Evolutionary conservation across 2,113 vertebrate genomes (phyloP).

Genomic region (Xiphias gladius): DNA sequence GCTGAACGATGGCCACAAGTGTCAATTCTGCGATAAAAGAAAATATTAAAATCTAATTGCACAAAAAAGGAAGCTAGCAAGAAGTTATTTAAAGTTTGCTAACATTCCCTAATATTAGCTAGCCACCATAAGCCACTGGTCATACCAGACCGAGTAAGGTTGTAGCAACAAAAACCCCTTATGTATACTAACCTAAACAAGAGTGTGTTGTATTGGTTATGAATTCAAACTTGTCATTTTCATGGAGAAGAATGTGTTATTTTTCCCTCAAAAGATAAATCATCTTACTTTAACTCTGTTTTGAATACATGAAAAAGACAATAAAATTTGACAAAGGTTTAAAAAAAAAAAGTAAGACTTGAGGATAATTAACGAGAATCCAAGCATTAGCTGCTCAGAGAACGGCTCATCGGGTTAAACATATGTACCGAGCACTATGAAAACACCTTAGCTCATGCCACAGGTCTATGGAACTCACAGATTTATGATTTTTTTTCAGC

Average conservation of each 20-base stretch:
- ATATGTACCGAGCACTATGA: conserved; percentile 59
- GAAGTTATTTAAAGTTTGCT: neutral
- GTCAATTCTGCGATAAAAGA: too few species aligned
- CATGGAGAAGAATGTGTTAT: neutral
- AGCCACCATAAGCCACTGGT: neutral
- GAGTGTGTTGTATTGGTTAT: neutral
- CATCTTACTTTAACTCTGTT: neutral
- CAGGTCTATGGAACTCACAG: conserved; percentile 56
- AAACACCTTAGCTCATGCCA: conserved; percentile 77
- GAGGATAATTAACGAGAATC: conserved; percentile 30
- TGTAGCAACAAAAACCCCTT: too few species aligned
- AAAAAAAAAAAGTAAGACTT: conserved; percentile 6
- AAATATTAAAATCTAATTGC: neutral
- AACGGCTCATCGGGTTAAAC: conserved; percentile 35
- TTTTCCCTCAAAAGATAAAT: neutral
- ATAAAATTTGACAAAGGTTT: neutral
- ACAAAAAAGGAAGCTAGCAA: neutral
- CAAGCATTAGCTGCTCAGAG: conserved; percentile 39
- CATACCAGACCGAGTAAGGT: too few species aligned
- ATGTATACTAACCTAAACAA: neutral
- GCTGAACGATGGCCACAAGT: too few species aligned
- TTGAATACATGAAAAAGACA: neutral
- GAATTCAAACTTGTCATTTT: neutral
- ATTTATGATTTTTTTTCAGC: conserved; percentile 65
- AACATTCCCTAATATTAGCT: neutral